Evolutionary conservation across 2,113 vertebrate genomes (phyloP).

Genomic region (Gadus chalcogrammus): DNA sequence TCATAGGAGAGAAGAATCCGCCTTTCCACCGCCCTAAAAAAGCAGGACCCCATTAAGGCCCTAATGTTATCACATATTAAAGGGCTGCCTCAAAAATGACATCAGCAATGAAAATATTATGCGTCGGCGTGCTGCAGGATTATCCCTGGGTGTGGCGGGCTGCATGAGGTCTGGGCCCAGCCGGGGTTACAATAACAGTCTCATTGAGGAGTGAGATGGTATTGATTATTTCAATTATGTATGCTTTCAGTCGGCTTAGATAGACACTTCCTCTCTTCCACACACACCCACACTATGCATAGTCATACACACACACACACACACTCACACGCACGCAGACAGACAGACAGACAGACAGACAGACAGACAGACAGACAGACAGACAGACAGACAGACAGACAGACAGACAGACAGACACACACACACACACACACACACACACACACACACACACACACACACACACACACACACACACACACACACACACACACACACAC

Average conservation of each 20-base stretch:
- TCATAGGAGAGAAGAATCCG: too few relatives aligned
- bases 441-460: too few relatives aligned
- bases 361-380: neutral
- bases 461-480: too few relatives aligned
- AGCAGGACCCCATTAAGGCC: conserved; percentile 3
- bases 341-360: neutral
- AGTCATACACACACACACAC: neutral
- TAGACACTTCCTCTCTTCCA: conserved; percentile 37
- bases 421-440: neutral
- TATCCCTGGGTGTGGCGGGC: conserved; percentile 42
- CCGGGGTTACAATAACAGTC: conserved; percentile 38
- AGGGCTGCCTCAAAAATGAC: conserved; percentile 43
- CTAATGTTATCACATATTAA: conserved; percentile 31
- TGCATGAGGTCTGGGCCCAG: conserved; percentile 23
- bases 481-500: neutral
- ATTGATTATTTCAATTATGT: conserved; percentile 47
- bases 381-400: too few relatives aligned
- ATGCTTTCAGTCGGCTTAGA: conserved; percentile 34
- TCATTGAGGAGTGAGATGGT: conserved; percentile 28
- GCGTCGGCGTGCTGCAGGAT: conserved; percentile 23
- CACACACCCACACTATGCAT: conserved; percentile 2
- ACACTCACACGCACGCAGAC: conserved; percentile 5
- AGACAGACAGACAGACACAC: conserved; percentile 11
- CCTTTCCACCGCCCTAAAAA: conserved; percentile 4
- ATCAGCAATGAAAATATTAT: conserved; percentile 48